Conservation (phyloP, 2,797 vertebrate species). For the Falco naumanni region DNA sequence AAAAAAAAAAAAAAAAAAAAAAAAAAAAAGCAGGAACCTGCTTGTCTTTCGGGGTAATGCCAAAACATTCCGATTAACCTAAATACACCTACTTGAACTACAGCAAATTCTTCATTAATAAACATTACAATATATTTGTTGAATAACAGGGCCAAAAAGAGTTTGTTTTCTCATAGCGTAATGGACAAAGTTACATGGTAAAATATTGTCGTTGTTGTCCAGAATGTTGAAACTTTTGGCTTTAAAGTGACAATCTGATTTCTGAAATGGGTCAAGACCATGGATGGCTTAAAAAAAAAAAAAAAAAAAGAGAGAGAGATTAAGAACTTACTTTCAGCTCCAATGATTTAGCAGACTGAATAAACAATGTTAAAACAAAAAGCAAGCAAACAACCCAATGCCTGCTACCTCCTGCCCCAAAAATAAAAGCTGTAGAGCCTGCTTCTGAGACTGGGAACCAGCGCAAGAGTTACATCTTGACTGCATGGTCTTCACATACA, state of each 20-base stretch:
- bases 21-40: neutral
- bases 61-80: neutral
- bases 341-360: neutral
- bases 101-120: neutral
- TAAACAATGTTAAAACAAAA: neutral
- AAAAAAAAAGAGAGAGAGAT: no score
- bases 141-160: neutral
- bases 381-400: neutral
- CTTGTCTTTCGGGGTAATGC: neutral
- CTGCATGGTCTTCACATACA: neutral
- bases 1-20: neutral
- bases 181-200: neutral
- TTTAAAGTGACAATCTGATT: neutral
- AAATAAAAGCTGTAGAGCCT: fast-evolving
- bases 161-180: neutral
- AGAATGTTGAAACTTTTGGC: neutral
- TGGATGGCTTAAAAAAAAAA: fast-evolving
- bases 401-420: neutral
- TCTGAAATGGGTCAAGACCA: neutral
- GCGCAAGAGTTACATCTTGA: neutral
- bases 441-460: neutral
- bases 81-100: neutral
- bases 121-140: neutral
- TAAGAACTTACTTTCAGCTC: neutral
- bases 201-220: neutral